These are phyloP conservation scores for Theristicus caerulescens DNA, from an alignment of 2,113 vertebrate species.

Conservation along the genomic window DNA sequence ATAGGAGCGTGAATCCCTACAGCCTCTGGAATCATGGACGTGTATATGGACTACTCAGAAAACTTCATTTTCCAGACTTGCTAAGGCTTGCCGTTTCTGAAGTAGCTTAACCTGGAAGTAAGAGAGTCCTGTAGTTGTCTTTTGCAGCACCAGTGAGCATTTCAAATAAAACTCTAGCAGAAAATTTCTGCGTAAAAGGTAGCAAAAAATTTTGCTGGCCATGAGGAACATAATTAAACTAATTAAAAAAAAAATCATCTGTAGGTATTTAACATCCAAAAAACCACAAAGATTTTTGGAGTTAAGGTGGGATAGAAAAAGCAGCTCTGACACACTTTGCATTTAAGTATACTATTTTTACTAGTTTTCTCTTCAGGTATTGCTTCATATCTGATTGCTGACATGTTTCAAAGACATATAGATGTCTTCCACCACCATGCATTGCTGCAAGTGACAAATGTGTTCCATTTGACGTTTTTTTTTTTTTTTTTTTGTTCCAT, in stretches of 20 bases:
- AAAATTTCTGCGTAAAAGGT: background rate
- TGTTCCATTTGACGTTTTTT: background rate
- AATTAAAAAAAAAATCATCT: background rate
- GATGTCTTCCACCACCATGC: fast-evolving
- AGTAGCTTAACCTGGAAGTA: background rate
- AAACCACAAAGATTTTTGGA: background rate
- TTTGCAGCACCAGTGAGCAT: background rate
- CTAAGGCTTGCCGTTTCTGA: background rate
- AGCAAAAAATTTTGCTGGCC: background rate
- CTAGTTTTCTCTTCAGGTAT: background rate
- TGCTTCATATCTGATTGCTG: background rate
- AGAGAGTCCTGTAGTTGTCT: background rate
- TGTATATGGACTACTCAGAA: background rate
- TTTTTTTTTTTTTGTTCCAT: background rate
- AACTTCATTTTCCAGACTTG: background rate
- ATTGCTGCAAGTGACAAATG: background rate
- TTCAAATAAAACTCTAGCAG: background rate
- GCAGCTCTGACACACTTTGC: background rate
- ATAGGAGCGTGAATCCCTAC: background rate
- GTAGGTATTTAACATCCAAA: background rate
- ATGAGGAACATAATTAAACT: background rate
- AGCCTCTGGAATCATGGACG: background rate
- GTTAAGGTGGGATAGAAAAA: background rate
- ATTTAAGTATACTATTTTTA: background rate
- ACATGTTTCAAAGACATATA: background rate